Evolutionary conservation across 1,140 invertebrate genomes (phyloP).

Genomic region (Camponotus vicinus): DNA sequence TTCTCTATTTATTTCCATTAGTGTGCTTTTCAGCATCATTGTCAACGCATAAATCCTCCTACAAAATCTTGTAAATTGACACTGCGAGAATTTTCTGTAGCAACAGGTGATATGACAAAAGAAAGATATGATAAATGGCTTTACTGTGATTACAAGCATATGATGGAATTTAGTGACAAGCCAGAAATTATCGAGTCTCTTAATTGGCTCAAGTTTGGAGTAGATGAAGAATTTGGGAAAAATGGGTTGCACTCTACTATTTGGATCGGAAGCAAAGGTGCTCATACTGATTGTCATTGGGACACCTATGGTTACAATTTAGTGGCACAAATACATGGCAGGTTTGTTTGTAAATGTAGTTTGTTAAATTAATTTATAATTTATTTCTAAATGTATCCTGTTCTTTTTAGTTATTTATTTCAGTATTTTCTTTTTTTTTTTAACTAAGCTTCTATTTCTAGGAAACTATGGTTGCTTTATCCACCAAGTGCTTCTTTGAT

Average conservation of each 20-base stretch:
- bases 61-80: conserved; percentile 84
- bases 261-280: conserved; percentile 95
- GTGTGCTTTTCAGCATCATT: conserved; percentile 86
- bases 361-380: too few species aligned
- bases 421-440: conserved; percentile 14
- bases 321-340: conserved; percentile 95
- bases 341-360: conserved; percentile 84
- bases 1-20: background rate
- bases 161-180: conserved; percentile 89
- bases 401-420: conserved; percentile 11
- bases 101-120: conserved; percentile 71
- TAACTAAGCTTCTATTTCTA: conserved; percentile 82
- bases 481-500: conserved; percentile 91
- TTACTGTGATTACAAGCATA: conserved; percentile 95
- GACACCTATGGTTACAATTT: conserved; percentile 98
- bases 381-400: background rate
- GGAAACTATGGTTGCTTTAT: conserved; percentile 98
- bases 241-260: conserved; percentile 91
- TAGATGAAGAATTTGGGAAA: conserved; percentile 86
- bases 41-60: conserved; percentile 90
- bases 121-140: conserved; percentile 87
- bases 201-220: conserved; percentile 92
- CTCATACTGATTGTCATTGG: conserved; percentile 97
- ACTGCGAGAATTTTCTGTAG: conserved; percentile 88
- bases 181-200: conserved; percentile 89